Evolutionary conservation across 2,797 vertebrate genomes (phyloP), one percentile per base, ranked within the genome.

Genomic region (Argya squamiceps): DNA sequence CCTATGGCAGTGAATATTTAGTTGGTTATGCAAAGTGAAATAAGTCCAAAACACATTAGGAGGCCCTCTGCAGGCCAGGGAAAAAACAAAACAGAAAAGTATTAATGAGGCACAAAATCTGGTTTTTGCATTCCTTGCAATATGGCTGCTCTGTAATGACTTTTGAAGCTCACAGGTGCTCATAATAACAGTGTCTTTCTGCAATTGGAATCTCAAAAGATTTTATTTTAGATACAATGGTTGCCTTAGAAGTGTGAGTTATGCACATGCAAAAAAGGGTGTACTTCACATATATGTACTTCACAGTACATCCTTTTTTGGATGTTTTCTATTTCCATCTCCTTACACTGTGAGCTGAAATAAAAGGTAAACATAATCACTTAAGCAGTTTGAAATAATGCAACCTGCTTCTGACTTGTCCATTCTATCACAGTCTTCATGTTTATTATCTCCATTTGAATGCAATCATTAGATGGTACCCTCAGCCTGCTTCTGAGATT

Each of bases 71-170:
- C 47, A 79, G 36, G 67, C 37, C 55, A 69, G 37, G 67, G 32
- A 41, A 79, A 90, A 87, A 62, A 55, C 64, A 52, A 87, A 92
- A 3, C 23, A 69, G 59, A 39, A 67, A 95, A 87, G 46, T 83
- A 95, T 79, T 93, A 94, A 94, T 84, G 89, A 92, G 44, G 74
- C 68, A 91, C 1, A 0, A 93, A 91, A 93, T 67, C 63, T 89
- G 52, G 6, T 69, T 97, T 94, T 80, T 74, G 37, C 47, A 56
- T 91, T 93, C n/a, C 47, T 69, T 87, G 47, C 44, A 89, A 65
- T 52, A 67, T 5, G 26, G 16, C 18, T 70, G 26, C 52, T 84
- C 67, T 84, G 30, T 89, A 76, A 65, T 44, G 63, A 47, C 29
- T 89, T 89, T 70, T 87, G 68, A 92, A 89, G 11, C 69, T 80